A percentile compares a stretch with the other conserved stretches of the same genome.
phyloP scores from a whole-genome alignment of 2,888 invertebrate species.

The Macrophya annulata region DNA sequence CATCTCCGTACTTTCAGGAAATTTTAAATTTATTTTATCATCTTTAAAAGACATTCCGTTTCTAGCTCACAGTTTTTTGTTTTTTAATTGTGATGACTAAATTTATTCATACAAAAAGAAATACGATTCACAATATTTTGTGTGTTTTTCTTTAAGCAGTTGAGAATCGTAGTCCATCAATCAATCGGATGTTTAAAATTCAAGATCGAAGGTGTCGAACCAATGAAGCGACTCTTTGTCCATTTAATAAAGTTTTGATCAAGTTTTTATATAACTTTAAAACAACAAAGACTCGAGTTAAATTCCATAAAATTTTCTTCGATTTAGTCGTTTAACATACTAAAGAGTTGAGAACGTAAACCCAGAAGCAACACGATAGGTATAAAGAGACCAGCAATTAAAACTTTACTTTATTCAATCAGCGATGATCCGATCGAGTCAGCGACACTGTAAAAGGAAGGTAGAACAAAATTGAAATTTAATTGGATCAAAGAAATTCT shows the following conservation, averaged over 20 bases:
- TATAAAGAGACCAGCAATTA: conserved; percentile 32
- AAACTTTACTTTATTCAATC: conserved; percentile 36
- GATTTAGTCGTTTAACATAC: background rate
- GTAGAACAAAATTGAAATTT: conserved; percentile 8
- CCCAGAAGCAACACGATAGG: background rate
- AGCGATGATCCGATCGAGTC: conserved; percentile 8
- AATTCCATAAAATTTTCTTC: background rate
- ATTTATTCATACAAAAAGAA: background rate
- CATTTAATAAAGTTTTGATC: background rate
- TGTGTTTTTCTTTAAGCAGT: background rate
- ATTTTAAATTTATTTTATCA: conserved; percentile 22
- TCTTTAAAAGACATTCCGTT: background rate
- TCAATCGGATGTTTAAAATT: background rate
- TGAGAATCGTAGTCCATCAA: background rate
- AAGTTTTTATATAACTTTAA: background rate
- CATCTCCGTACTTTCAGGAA: background rate
- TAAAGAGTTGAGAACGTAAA: conserved; percentile 22
- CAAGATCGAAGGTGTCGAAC: background rate
- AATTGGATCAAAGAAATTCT: conserved; percentile 34
- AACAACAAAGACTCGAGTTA: background rate
- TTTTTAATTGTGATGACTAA: background rate
- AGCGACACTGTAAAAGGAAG: background rate
- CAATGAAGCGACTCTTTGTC: background rate
- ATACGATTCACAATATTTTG: background rate
- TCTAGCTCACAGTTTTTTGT: background rate